Base-by-base conservation (phyloP, 2,888 invertebrate genomes). In the Brachyptera risi region DNA sequence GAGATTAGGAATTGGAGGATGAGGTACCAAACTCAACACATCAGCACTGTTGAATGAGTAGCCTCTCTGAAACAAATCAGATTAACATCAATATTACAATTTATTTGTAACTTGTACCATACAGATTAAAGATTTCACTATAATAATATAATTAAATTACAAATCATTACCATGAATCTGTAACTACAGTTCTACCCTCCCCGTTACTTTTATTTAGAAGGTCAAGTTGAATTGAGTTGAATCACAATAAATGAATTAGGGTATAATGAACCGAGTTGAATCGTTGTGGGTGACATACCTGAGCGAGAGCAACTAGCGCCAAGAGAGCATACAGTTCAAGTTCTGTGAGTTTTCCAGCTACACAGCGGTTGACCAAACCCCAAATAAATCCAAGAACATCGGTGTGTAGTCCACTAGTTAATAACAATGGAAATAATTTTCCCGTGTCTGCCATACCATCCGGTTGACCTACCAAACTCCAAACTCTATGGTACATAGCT, bases 311-410 rank as follows among this genome's bases (percentile, higher is more conserved):
- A 1, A 78, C 76, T 11, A 79, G 69, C n/a, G 78, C 78, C 35
- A 79, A 68, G 38, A 76, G 74, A 11, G 76, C 69, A 61, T 78
- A 78, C 0, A 78, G 68, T 62, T 79, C 78, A 59, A 76, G 75
- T 61, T 78, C 76, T 0, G 77, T 78, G 27, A 79, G 71, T 47
- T 74, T 74, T 3, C 78, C 78, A 7, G 77, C 73, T 21, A 76
- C 76, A 44, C 75, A 76, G 64, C 74, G 73, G 68, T 79, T 79
- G 0, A 77, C 76, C 40, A 79, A 68, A 38, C 74, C 75, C 79
- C 79, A 79, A 62, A 79, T 76, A 66, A 74, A 76, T 13, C 78
- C 79, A 56, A 79, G 71, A 17, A 75, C 72, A 65, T 78, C 77
- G 1, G 76, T 76, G 0, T 76, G 71, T 56, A 79, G 68, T 62